These are phyloP conservation scores for Colistium nudipinnis DNA, from an alignment of 2,113 vertebrate genomes.

Conservation along the genomic window DNA sequence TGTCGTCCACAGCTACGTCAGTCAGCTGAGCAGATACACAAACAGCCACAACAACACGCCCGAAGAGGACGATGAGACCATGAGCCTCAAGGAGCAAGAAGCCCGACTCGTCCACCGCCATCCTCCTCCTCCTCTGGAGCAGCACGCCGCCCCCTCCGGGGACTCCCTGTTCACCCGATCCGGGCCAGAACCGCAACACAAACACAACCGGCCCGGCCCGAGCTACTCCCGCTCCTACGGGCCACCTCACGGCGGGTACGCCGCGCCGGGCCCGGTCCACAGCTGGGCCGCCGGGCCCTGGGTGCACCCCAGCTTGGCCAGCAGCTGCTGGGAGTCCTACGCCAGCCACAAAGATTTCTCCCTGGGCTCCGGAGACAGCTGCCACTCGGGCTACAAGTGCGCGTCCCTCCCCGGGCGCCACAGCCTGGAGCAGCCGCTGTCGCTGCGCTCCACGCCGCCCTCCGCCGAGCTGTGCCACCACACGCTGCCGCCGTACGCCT, in stretches of 20 bases:
- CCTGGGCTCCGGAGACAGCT: slow-evolving; percentile 53
- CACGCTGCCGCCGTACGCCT: slow-evolving; percentile 64
- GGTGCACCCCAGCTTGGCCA: slow-evolving; percentile 62
- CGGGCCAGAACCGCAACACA: slow-evolving; percentile 4
- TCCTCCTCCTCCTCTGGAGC: background rate
- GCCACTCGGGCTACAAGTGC: slow-evolving; percentile 50
- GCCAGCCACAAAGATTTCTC: slow-evolving; percentile 54
- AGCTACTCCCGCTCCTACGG: slow-evolving; percentile 59
- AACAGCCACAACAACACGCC: slow-evolving; percentile 67
- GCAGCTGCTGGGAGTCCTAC: slow-evolving; percentile 66
- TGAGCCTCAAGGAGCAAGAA: slow-evolving; percentile 62
- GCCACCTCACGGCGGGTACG: slow-evolving; percentile 56
- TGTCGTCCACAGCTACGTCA: slow-evolving; percentile 26
- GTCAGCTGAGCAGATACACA: slow-evolving; percentile 37
- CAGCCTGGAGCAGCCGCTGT: slow-evolving; percentile 80
- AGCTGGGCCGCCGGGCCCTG: slow-evolving; percentile 64
- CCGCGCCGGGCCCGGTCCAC: slow-evolving; percentile 77
- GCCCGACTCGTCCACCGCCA: background rate
- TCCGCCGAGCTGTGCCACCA: slow-evolving; percentile 56
- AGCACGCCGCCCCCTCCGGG: background rate
- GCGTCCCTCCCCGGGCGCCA: slow-evolving; percentile 52
- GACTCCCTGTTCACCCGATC: slow-evolving; percentile 9
- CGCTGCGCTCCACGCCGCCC: slow-evolving; percentile 77
- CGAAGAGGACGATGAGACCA: slow-evolving; percentile 82
- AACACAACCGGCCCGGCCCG: slow-evolving; percentile 11